Conservation (phyloP, 2,888 invertebrate genomes). For the Sminthurides aquaticus region DNA sequence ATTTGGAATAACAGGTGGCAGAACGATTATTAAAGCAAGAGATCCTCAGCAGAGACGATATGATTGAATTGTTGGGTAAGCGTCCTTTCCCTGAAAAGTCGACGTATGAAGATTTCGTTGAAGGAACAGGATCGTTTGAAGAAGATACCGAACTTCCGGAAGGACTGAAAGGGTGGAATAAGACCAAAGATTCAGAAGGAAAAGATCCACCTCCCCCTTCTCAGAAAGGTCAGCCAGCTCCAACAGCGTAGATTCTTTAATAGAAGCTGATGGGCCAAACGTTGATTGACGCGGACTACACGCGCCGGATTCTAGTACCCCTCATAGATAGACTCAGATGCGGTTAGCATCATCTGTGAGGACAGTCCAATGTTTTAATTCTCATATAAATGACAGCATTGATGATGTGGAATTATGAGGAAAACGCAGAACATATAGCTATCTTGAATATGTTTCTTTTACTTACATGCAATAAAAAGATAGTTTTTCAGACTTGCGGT, state of each 20-base stretch:
- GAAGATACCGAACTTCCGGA: constrained; percentile 92
- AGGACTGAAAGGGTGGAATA: constrained; percentile 91
- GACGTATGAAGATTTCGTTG: constrained; percentile 98
- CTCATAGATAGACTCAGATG: too few relatives aligned
- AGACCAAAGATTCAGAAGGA: constrained; percentile 26
- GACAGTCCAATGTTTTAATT: too few relatives aligned
- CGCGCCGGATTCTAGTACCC: too few relatives aligned
- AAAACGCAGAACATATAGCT: too few relatives aligned
- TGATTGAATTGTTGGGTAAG: constrained; percentile 89
- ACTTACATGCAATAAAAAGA: too few relatives aligned
- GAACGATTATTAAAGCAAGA: constrained; percentile 81
- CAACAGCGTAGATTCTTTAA: constrained; percentile 1
- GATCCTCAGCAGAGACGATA: constrained; percentile 88
- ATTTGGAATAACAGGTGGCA: too few relatives aligned
- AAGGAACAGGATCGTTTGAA: constrained; percentile 94
- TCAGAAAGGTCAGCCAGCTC: neutral
- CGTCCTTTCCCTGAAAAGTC: constrained; percentile 98
- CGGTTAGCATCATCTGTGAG: too few relatives aligned
- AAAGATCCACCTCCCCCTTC: constrained; percentile 6
- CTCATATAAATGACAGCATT: too few relatives aligned
- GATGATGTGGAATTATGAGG: too few relatives aligned
- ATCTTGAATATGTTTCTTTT: too few relatives aligned
- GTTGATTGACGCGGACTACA: neutral
- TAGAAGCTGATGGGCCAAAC: neutral
- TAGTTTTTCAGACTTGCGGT: too few relatives aligned